A percentile compares a stretch with the other conserved stretches of the same genome.
These are phyloP conservation scores for Spermophilus dauricus DNA, from an alignment of 2,113 vertebrate species.

Conservation along the genomic window DNA sequence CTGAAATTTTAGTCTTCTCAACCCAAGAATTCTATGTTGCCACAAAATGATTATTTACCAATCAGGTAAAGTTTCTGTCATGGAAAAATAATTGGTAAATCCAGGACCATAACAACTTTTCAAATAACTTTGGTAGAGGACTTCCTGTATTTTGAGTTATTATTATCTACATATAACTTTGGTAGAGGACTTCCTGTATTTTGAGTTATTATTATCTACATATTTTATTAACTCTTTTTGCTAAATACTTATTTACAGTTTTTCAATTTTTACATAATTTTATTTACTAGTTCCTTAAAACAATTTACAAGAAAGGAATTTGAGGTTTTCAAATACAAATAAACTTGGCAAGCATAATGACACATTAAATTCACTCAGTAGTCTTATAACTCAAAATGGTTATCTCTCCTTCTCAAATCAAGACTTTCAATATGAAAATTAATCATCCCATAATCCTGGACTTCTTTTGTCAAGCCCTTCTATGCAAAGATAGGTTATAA, in stretches of 20 bases:
- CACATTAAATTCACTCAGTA: constrained; percentile 45
- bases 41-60: constrained; percentile 16
- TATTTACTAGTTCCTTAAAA: constrained; percentile 19
- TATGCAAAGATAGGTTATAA: constrained; percentile 44
- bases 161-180: neutral
- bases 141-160: neutral
- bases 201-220: neutral
- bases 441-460: constrained; percentile 7
- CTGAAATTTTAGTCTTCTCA: constrained; percentile 6
- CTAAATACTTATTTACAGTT: neutral
- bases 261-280: constrained; percentile 6
- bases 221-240: constrained; percentile 54
- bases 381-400: constrained; percentile 30
- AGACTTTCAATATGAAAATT: constrained; percentile 23
- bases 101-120: neutral
- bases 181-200: neutral
- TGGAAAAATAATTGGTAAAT: neutral
- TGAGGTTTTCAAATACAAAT: constrained; percentile 51
- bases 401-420: constrained; percentile 47
- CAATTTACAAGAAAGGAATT: neutral
- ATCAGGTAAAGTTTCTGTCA: neutral
- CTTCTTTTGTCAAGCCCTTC: neutral
- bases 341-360: constrained; percentile 47
- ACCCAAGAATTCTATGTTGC: neutral
- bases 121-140: neutral